These are phyloP conservation scores for Siderastrea radians DNA, from an alignment of 92 coral and sea anemone species.

Conservation along the genomic window DNA sequence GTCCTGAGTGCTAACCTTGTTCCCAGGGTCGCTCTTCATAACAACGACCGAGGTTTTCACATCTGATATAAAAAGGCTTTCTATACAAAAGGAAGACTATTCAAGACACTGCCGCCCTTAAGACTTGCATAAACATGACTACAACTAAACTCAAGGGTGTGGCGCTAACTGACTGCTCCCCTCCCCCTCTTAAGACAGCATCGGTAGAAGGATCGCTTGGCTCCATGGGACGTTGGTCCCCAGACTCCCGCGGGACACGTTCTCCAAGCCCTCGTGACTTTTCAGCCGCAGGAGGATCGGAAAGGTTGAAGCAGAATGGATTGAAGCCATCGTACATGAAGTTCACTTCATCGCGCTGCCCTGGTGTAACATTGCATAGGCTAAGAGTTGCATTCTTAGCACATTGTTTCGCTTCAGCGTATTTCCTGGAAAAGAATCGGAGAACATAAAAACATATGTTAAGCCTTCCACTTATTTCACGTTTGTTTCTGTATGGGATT, in stretches of 20 bases:
- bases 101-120: background rate
- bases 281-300: slow-evolving; percentile 13
- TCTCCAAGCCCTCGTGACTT: background rate
- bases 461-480: background rate
- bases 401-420: slow-evolving; percentile 33
- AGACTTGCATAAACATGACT: no score
- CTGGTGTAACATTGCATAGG: slow-evolving; percentile 2
- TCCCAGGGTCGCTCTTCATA: no score
- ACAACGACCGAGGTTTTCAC: no score
- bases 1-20: no score
- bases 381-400: slow-evolving; percentile 15
- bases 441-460: background rate
- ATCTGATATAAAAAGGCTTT: no score
- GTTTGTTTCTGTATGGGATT: no score
- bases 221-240: background rate
- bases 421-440: slow-evolving; percentile 11
- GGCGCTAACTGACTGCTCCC: background rate
- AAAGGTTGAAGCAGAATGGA: slow-evolving; percentile 26
- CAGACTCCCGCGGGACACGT: slow-evolving; percentile 8
- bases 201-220: background rate
- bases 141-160: background rate
- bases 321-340: slow-evolving; percentile 40
- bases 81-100: background rate
- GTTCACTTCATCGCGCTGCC: background rate
- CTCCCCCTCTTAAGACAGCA: background rate